A percentile compares a stretch with the other conserved stretches of the same genome.
These are phyloP conservation scores for Dryadula phaetusa DNA, from an alignment of 2,888 invertebrate genomes.

Conservation along the genomic window DNA sequence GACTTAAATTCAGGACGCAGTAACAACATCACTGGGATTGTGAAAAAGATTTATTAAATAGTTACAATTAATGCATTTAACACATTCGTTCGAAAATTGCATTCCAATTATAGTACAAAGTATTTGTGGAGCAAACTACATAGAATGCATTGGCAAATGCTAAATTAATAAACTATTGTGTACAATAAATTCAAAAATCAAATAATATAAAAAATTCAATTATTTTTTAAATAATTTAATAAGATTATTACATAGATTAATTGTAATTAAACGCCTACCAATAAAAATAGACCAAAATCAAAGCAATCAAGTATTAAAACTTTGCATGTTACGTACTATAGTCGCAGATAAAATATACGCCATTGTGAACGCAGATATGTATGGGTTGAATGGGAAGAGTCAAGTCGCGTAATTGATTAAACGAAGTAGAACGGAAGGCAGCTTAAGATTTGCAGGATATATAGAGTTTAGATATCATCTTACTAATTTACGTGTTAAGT, in stretches of 20 bases:
- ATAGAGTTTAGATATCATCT: background rate
- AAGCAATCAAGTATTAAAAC: no score
- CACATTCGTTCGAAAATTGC: no score
- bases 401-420: conserved; percentile 22
- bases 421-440: conserved; percentile 17
- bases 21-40: no score
- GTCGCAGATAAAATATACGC: background rate
- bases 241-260: background rate
- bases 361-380: conserved; percentile 24
- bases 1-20: no score
- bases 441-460: conserved; percentile 5
- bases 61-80: no score
- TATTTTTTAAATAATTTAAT: background rate
- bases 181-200: background rate
- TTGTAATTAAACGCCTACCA: background rate
- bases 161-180: no score
- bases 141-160: no score
- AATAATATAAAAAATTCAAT: background rate
- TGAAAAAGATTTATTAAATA: no score
- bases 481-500: background rate
- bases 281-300: no score
- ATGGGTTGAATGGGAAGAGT: conserved; percentile 21
- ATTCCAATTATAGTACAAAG: no score
- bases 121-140: no score
- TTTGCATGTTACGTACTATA: background rate